Evolutionary conservation across 2,888 invertebrate species (phyloP), one percentile per base, ranked within the genome.

Genomic region (Lacanobia oleracea): DNA sequence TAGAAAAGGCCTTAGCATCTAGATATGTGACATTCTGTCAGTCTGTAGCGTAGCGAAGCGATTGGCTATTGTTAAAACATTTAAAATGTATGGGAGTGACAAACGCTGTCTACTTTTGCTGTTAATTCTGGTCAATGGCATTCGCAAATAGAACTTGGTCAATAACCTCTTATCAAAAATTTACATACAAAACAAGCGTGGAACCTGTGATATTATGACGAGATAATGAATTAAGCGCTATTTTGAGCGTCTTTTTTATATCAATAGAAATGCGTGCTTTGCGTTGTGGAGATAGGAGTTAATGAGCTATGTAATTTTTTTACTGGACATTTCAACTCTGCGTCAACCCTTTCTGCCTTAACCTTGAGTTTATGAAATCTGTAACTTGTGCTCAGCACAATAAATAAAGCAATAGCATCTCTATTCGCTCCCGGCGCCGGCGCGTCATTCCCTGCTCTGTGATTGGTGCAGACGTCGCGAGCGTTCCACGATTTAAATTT

Each of bases 381-480:
- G 14, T 14, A 43, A 43, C 43, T 43, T 43, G 43, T 16, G 43
- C 43, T 5, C 14, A 14, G 5, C 14, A 4, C 3, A 14, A 43
- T 14, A 53, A 1, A 18, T 18, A 8, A 48, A 0, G 0, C n/a
- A 16, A 33, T 56, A 21, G 40, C 40, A 14, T 40, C 40, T 40
- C 21, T 56, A 14, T 1, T 14, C 14, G 45, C 45, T 2, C 10
- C 21, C 14, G 14, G 4, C 14, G 43, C 43, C 14, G 43, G 14
- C 43, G 4, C 6, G 14, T 16, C 14, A 6, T 59, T 59, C 59
- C 40, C 12, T 21, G 59, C 21, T 59, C 59, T 59, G 40, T 59
- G 90, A 93, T 93, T 91, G 93, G 88, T 84, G 80, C 93, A 91
- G 92, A 84, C 79, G 85, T 86, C 73, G 81, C 43, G 75, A 91